These are phyloP conservation scores for Capitulum mitella DNA, from an alignment of 2,888 invertebrate genomes.

Conservation along the genomic window DNA sequence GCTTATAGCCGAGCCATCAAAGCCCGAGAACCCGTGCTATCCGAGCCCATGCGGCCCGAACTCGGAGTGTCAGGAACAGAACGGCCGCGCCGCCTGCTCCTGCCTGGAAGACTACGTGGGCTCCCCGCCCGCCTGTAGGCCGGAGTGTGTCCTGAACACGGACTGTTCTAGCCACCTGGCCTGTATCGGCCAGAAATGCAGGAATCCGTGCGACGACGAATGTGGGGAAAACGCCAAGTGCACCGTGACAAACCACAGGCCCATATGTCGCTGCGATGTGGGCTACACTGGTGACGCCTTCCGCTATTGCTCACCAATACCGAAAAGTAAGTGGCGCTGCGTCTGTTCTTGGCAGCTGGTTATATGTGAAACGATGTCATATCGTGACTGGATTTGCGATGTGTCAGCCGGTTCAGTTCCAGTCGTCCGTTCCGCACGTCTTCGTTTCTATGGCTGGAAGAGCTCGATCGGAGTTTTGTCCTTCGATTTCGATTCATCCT, in stretches of 20 bases:
- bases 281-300: constrained; percentile 2
- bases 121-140: constrained; percentile 60
- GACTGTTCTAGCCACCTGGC: constrained; percentile 61
- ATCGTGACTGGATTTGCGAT: too few relatives aligned
- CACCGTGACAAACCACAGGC: constrained; percentile 60
- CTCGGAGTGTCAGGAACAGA: constrained; percentile 54
- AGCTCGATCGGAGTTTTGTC: too few relatives aligned
- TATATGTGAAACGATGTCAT: too few relatives aligned
- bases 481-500: too few relatives aligned
- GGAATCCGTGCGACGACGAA: constrained; percentile 53
- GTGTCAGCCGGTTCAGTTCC: too few relatives aligned
- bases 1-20: neutral
- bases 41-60: constrained; percentile 68
- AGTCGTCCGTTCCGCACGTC: too few relatives aligned
- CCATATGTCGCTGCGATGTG: constrained; percentile 49
- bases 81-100: constrained; percentile 54
- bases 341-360: too few relatives aligned
- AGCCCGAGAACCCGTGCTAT: constrained; percentile 48
- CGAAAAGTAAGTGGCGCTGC: neutral
- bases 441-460: too few relatives aligned
- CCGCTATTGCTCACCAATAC: neutral
- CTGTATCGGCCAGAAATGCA: constrained; percentile 59
- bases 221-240: constrained; percentile 61
- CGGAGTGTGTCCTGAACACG: constrained; percentile 66
- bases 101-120: constrained; percentile 64